Percentiles rank a stretch among this genome's conserved stretches.
These are phyloP conservation scores for Apeira syringaria DNA, from an alignment of 2,888 invertebrate species.

Conservation along the genomic window DNA sequence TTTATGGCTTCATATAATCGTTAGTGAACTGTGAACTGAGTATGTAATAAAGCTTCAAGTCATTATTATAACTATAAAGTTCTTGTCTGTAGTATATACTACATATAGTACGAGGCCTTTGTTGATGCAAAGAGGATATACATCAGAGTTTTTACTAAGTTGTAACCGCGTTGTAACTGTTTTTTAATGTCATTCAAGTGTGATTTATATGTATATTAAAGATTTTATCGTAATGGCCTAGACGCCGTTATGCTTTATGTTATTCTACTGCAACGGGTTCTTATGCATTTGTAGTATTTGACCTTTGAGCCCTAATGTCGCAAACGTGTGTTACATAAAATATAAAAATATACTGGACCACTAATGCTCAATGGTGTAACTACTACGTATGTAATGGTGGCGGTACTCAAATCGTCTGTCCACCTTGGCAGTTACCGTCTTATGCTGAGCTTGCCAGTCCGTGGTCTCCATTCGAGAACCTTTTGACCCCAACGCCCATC, in stretches of 20 bases:
- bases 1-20: constrained; percentile 13
- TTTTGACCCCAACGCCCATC: too few species aligned
- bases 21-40: constrained; percentile 15
- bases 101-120: constrained; percentile 19
- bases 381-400: too few species aligned
- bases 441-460: too few species aligned
- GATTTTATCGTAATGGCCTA: constrained; percentile 47
- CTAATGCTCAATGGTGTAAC: too few species aligned
- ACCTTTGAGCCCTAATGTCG: background rate
- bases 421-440: too few species aligned
- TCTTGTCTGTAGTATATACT: background rate
- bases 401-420: too few species aligned
- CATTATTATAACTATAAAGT: constrained; percentile 13
- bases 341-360: too few species aligned
- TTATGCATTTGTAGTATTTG: background rate
- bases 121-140: constrained; percentile 39
- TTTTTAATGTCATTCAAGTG: constrained; percentile 49
- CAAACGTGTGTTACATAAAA: too few species aligned
- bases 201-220: constrained; percentile 39
- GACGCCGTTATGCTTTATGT: constrained; percentile 41
- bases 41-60: constrained; percentile 13
- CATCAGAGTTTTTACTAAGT: constrained; percentile 46
- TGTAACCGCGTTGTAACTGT: constrained; percentile 55
- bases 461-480: too few species aligned
- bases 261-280: constrained; percentile 5